Evolutionary conservation across 2,888 invertebrate species (phyloP).

Genomic region (Chloromyia formosa): DNA sequence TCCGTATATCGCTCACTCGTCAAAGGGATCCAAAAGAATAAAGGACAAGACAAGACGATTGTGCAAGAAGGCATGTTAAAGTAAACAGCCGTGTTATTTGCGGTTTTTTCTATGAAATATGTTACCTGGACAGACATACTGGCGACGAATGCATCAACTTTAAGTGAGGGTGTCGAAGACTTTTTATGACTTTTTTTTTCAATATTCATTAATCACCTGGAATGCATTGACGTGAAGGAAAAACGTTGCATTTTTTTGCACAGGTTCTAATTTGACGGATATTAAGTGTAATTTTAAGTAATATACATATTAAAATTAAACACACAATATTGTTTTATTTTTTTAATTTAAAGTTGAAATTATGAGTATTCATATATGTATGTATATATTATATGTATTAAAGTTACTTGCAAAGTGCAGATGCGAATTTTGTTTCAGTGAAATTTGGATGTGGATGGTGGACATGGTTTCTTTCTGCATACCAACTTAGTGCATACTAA

Average conservation of each 20-base stretch:
- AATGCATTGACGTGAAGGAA: not conserved
- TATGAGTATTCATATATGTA: no score
- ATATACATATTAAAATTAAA: no score
- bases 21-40: slow-evolving; percentile 15
- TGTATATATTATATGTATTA: no score
- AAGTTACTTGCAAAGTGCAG: no score
- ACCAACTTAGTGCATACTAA: no score
- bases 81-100: slow-evolving; percentile 44
- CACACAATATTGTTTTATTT: no score
- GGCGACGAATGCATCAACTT: not conserved
- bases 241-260: not conserved
- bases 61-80: slow-evolving; percentile 39
- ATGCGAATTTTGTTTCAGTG: no score
- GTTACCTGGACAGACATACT: slow-evolving; percentile 34
- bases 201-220: not conserved
- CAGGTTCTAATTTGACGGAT: not conserved
- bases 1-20: not conserved
- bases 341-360: no score
- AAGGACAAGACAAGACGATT: slow-evolving; percentile 33
- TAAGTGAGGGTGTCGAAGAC: slow-evolving; percentile 1
- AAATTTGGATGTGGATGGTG: no score
- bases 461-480: no score
- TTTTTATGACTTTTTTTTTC: not conserved
- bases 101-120: slow-evolving; percentile 27
- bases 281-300: no score